These are phyloP conservation scores for Drosophila sordidapex DNA, from an alignment of 2,888 invertebrate species.

Conservation along the genomic window DNA sequence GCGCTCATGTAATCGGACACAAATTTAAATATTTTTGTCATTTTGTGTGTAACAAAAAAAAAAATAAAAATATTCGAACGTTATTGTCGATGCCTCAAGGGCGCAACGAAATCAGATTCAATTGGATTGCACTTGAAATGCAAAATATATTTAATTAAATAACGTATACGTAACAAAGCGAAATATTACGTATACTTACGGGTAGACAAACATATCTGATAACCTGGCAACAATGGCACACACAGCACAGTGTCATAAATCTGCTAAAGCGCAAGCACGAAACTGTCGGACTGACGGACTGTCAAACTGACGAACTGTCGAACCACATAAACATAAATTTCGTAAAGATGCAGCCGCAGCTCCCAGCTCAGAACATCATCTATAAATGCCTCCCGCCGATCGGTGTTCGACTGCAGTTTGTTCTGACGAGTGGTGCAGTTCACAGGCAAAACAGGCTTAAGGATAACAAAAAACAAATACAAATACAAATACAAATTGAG, in stretches of 20 bases:
- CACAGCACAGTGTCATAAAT: slow-evolving; percentile 81
- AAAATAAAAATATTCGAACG: slow-evolving; percentile 37
- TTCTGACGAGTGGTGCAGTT: slow-evolving; percentile 41
- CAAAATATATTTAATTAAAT: slow-evolving; percentile 68
- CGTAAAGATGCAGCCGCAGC: slow-evolving; percentile 69
- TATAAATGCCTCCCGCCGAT: slow-evolving; percentile 61
- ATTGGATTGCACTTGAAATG: slow-evolving; percentile 72
- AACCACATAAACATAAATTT: slow-evolving; percentile 82
- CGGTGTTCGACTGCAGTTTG: slow-evolving; percentile 50
- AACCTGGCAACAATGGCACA: slow-evolving; percentile 72
- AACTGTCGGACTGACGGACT: slow-evolving; percentile 46
- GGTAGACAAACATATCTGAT: slow-evolving; percentile 48
- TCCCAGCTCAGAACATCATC: slow-evolving; percentile 47
- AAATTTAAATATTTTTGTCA: slow-evolving; percentile 75
- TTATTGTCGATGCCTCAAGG: slow-evolving; percentile 60
- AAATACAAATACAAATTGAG: neutral
- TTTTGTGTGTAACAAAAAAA: slow-evolving; percentile 36
- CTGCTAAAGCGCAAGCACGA: slow-evolving; percentile 70
- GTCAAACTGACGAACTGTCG: slow-evolving; percentile 54
- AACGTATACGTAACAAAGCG: slow-evolving; percentile 53
- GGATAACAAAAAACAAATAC: slow-evolving; percentile 30
- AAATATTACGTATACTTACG: slow-evolving; percentile 67
- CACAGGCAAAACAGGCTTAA: slow-evolving; percentile 29
- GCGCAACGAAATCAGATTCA: slow-evolving; percentile 49
- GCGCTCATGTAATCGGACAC: slow-evolving; percentile 50